Base-by-base conservation (phyloP, 2,888 invertebrate genomes). In the Epinotia bilunana region DNA sequence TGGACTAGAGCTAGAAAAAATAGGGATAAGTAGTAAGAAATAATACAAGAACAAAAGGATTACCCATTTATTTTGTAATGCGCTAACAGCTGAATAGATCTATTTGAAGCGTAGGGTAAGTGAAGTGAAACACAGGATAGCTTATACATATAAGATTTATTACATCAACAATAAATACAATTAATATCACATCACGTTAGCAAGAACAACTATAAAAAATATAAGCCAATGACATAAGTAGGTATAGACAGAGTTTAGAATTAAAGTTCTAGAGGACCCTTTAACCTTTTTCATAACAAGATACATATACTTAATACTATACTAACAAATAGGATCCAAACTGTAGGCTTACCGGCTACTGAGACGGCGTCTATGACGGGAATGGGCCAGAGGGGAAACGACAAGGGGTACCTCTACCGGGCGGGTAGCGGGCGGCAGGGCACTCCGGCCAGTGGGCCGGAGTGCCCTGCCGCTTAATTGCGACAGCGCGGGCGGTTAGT, bases 111-210 rank as follows among this genome's bases (percentile, higher is more conserved):
- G 23, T 12, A 28, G 20, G 13, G 12, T n/a, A 39, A 9, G 16
- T 16, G 3, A 55, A 68, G 55, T 4, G 12, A 72, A 57, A 63
- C 72, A 20, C 16, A 39, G 5, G n/a, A 63, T 68, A 43, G 9
- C 23, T 55, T 28, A 18, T 39, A 39, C 11, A n/a, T 39, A 39
- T n/a, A n/a, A 63, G 16, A 43, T 72, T 63, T 72, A 72, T 63
- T 72, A 55, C 28, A 57, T 28, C 3, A 43, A 55, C 23, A 23
- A 63, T 43, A 72, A 63, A 57, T 46, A 63, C 43, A 57, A 46
- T 46, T 72, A 72, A 63, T 63, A 72, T 72, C 63, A 72, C 72
- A 72, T 72, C 23, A n/a, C 39, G 16, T 60, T 18, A 70, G 20
- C 62, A 55, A 39, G 16, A 53, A 63, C 53, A 23, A n/a, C 6